phyloP scores from a whole-genome alignment of 2,113 vertebrate species.

The Tenrec ecaudatus region DNA sequence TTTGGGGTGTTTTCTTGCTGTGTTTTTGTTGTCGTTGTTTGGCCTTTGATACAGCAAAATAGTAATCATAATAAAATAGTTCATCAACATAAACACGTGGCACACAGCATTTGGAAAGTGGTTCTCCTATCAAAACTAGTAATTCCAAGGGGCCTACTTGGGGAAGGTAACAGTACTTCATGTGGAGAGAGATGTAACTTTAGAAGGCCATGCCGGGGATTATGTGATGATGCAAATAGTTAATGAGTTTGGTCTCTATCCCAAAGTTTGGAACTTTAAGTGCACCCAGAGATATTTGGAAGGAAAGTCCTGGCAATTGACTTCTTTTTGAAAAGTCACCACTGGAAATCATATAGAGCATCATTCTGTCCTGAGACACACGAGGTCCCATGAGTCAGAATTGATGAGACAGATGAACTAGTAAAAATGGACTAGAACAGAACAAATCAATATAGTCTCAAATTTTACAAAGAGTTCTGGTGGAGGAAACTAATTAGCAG shows the following conservation, averaged over 20 bases:
- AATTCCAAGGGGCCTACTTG: not conserved
- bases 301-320: not conserved
- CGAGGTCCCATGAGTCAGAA: not conserved
- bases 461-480: constrained; percentile 13
- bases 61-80: not conserved
- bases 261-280: not conserved
- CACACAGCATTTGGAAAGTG: not conserved
- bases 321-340: not conserved
- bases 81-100: not conserved
- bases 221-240: not conserved
- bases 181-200: constrained; percentile 12
- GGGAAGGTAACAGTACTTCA: not conserved
- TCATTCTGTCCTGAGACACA: not conserved
- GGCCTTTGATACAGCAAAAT: not conserved
- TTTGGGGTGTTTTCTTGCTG: not conserved
- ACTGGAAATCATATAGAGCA: not conserved
- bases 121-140: not conserved
- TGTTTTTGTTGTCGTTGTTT: not conserved
- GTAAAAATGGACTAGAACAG: not conserved
- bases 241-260: not conserved
- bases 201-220: not conserved
- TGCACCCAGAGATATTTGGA: not conserved
- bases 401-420: not conserved
- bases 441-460: not conserved
- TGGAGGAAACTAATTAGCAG: not conserved